Evolutionary conservation across 2,113 vertebrate genomes (phyloP).

Genomic region (Dromiciops gliroides): DNA sequence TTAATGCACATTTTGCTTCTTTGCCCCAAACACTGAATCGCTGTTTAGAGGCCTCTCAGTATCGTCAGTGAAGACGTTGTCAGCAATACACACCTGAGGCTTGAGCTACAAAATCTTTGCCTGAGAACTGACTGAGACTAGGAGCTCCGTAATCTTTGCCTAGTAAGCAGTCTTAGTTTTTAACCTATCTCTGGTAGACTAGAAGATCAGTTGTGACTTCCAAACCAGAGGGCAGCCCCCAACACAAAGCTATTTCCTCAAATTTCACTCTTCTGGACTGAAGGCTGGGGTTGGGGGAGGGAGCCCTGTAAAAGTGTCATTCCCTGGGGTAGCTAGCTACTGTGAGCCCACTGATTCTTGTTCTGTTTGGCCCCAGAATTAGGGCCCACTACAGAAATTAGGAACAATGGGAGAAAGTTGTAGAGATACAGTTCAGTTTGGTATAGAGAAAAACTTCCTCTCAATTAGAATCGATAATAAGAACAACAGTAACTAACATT

Average conservation of each 20-base stretch:
- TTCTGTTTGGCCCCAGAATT: no score
- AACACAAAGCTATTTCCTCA: background rate
- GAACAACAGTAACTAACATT: background rate
- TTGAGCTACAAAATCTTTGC: slow-evolving; percentile 42
- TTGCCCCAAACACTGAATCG: background rate
- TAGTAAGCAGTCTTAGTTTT: slow-evolving; percentile 16
- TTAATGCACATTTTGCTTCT: slow-evolving; percentile 14
- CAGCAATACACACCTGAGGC: background rate
- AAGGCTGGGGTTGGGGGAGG: background rate
- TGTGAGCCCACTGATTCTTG: no score
- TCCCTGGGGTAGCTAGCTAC: no score
- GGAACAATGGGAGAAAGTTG: no score
- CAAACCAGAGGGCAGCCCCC: slow-evolving; percentile 20
- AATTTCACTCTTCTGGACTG: slow-evolving; percentile 2
- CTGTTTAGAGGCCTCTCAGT: background rate
- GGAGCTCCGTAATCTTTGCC: background rate
- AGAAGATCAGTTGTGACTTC: background rate
- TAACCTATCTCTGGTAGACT: background rate
- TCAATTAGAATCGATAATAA: background rate
- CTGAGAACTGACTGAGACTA: background rate
- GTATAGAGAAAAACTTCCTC: background rate
- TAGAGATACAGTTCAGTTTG: no score
- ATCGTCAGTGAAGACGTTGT: background rate
- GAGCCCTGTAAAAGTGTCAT: no score
- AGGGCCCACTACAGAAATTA: no score